Conservation (phyloP, 1,140 invertebrate species). For the Coelopa frigida region DNA sequence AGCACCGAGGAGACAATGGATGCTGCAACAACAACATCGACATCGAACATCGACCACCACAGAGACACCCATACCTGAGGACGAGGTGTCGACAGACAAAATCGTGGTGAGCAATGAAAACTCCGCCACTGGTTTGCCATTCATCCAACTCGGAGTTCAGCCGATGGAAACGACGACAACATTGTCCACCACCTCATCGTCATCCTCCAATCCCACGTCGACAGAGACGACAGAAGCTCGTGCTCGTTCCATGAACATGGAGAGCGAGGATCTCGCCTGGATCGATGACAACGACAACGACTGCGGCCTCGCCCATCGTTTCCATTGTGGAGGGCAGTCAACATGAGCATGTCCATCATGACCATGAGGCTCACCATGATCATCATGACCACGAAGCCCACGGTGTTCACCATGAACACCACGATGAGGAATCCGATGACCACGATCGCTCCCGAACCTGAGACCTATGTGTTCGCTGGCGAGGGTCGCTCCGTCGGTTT, state of each 20-base stretch:
- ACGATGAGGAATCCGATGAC: constrained; percentile 4
- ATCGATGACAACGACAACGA: constrained; percentile 21
- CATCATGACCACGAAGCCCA: constrained; percentile 4
- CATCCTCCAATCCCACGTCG: no score
- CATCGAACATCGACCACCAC: constrained; percentile 14
- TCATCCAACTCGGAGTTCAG: constrained; percentile 16
- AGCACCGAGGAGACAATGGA: constrained; percentile 30
- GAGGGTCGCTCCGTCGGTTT: constrained; percentile 15
- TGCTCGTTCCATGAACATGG: constrained; percentile 41
- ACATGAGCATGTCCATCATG: constrained; percentile 10
- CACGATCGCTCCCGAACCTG: constrained; percentile 1
- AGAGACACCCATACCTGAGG: constrained; percentile 11
- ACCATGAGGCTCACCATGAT: neutral
- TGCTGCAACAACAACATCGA: constrained; percentile 14
- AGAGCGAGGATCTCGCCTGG: constrained; percentile 15
- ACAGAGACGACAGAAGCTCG: constrained; percentile 16
- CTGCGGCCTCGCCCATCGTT: constrained; percentile 24
- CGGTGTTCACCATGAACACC: constrained; percentile 14
- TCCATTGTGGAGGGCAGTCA: constrained; percentile 39
- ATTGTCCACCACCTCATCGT: constrained; percentile 6
- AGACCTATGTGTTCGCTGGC: constrained; percentile 10
- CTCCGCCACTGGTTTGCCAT: constrained; percentile 29
- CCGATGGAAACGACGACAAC: constrained; percentile 16
- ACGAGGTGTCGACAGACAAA: constrained; percentile 20
- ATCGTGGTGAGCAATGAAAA: constrained; percentile 36